phyloP scores from a whole-genome alignment of 2,797 vertebrate species.

The Enoplosus armatus region DNA sequence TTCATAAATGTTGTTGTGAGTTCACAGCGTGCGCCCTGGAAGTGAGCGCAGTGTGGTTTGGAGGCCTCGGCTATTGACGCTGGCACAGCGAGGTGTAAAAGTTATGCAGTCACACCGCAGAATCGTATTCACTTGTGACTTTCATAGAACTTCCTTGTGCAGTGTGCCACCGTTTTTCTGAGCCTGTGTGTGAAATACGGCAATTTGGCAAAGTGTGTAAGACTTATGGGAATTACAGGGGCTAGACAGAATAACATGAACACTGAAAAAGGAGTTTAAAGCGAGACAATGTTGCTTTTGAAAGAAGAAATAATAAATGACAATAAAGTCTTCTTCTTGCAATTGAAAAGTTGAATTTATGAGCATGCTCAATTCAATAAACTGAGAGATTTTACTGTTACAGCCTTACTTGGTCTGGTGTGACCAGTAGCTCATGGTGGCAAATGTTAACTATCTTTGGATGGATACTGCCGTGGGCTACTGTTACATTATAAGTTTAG shows the following conservation, averaged over 20 bases:
- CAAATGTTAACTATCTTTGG: not conserved
- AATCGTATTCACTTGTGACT: conserved; percentile 52
- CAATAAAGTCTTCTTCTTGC: conserved; percentile 2
- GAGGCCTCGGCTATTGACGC: conserved; percentile 60
- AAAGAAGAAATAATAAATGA: conserved; percentile 37
- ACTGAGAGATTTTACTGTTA: not conserved
- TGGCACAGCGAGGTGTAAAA: conserved; percentile 67
- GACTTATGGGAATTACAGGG: conserved; percentile 41
- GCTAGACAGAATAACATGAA: conserved; percentile 44
- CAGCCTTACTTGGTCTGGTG: conserved; percentile 6
- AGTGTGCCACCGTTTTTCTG: conserved; percentile 57
- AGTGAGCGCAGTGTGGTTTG: conserved; percentile 61
- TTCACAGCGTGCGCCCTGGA: conserved; percentile 59
- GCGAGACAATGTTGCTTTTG: conserved; percentile 2
- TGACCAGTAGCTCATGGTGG: conserved; percentile 12
- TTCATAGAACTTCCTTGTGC: conserved; percentile 61
- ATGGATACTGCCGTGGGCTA: conserved; percentile 7
- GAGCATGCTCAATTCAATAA: conserved; percentile 15
- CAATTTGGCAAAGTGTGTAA: conserved; percentile 38
- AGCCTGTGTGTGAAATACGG: conserved; percentile 40
- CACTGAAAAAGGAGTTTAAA: conserved; percentile 33
- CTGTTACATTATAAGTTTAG: not conserved
- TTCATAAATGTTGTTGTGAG: conserved; percentile 56
- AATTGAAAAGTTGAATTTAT: conserved; percentile 38
- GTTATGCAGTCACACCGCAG: conserved; percentile 48